Evolutionary conservation across 2,888 invertebrate species (phyloP).

Genomic region (Pinctada fucata): DNA sequence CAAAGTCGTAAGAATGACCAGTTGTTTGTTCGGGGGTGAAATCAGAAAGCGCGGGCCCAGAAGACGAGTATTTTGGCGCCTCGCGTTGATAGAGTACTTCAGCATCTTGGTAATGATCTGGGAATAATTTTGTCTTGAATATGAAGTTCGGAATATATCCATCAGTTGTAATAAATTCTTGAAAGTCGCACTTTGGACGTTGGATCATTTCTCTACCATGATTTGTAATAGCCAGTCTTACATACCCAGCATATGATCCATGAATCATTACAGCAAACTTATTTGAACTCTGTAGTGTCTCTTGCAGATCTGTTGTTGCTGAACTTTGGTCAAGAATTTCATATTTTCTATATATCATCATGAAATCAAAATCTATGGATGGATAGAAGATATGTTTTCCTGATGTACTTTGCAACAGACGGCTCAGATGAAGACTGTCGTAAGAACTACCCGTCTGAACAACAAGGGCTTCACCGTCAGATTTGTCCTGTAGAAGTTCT

Average conservation of each 20-base stretch:
- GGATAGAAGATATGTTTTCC: slow-evolving; percentile 17
- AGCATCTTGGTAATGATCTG: slow-evolving; percentile 12
- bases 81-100: slow-evolving; percentile 28
- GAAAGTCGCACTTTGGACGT: slow-evolving; percentile 6
- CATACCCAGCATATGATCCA: slow-evolving; percentile 33
- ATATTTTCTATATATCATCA: slow-evolving; percentile 12
- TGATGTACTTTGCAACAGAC: not conserved
- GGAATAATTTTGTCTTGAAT: slow-evolving; percentile 17
- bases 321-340: not conserved
- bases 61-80: slow-evolving; percentile 21
- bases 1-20: slow-evolving; percentile 46
- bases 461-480: slow-evolving; percentile 7
- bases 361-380: slow-evolving; percentile 27
- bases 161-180: slow-evolving; percentile 21
- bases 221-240: slow-evolving; percentile 37
- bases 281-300: not conserved
- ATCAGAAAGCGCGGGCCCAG: slow-evolving; percentile 42
- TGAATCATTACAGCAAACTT: slow-evolving; percentile 35
- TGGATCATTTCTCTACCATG: slow-evolving; percentile 31
- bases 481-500: slow-evolving; percentile 11
- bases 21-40: not conserved
- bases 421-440: slow-evolving; percentile 19
- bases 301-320: not conserved
- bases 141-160: slow-evolving; percentile 37
- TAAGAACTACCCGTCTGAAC: slow-evolving; percentile 26